Base-by-base conservation (phyloP, 2,888 invertebrate species). In the Octodonta nipae region DNA sequence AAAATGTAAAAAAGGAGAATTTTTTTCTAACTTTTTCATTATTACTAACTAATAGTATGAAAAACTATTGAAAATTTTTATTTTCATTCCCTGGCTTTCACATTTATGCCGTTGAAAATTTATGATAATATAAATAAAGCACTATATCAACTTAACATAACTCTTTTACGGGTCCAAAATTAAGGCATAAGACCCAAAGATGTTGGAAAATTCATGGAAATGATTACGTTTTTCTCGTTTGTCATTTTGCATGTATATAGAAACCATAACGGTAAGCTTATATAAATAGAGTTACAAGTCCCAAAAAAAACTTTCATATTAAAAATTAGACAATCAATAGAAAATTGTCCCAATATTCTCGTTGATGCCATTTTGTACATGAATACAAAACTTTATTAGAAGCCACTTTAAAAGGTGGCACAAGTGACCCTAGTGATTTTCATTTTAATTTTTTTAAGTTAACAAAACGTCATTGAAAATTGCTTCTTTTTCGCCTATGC, bases 141-240 rank as follows among this genome's bases (percentile, higher is more conserved):
- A n/a, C 20, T 7, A 20, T 7, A 20, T n/a, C n/a, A n/a, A n/a
- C n/a, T n/a, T n/a, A n/a, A n/a, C n/a, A n/a, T n/a, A n/a, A n/a
- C n/a, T n/a, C n/a, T n/a, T 20, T n/a, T n/a, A 20, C n/a, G 20
- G 20, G 6, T 20, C 20, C 20, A 20, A 7, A 20, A 20, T 20
- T 20, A 20, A 20, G 20, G 20, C 20, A 20, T n/a, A 7, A 20
- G 20, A 7, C 20, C 20, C 20, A 20, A 20, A 20, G 20, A 7
- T 20, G 20, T 20, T 20, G 20, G 20, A 20, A 20, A 20, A 20
- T n/a, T 20, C 20, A 20, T 20, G 20, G 20, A 20, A 20, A 20
- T 20, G n/a, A n/a, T 20, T 20, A 6, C 20, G 20, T 20, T 20
- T 20, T 20, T 20, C 20, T 20, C n/a, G 20, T n/a, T 20, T 20